Evolutionary conservation across 2,113 vertebrate species (phyloP), one percentile per base, ranked within the genome.

Genomic region (Theropithecus gelada): DNA sequence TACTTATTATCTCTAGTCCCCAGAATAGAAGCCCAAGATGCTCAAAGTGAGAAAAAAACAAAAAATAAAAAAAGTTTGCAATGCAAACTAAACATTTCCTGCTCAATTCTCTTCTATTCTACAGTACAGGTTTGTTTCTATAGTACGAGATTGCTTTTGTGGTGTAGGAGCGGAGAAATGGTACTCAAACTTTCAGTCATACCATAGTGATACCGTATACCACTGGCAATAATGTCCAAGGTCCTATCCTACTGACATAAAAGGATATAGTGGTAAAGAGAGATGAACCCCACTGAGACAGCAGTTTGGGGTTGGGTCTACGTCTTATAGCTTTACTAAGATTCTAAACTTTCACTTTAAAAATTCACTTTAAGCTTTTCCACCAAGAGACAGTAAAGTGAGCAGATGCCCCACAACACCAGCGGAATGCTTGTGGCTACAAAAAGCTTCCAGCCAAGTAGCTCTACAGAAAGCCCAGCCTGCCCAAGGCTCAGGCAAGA

Each of bases 341-440:
- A 96, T 66, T 92, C 43, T 90, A 90, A 88, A 73, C 35, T 97
- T 89, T 85, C 72, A 81, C 35, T 68, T 14, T 80, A 95, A 96
- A 90, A 85, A 61, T 61, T 87, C 48, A 80, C 25, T 81, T 94
- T 50, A 57, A 88, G 38, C 3, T 79, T 72, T 83, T 88, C 91
- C n/a, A 11, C 48, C 12, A 61, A 93, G 73, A 93, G 9, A 96
- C 64, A 96, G 78, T 57, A 88, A 94, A 85, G 38, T 43, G 11
- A 82, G 32, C 38, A 91, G 86, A 73, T 73, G 2, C 35, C 12
- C 40, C 72, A 35, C 55, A 59, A 80, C 43, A 6, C n/a, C 3
- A 66, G 27, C 88, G 30, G 38, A 89, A 88, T 92, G 23, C 25
- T 94, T 96, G 93, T 52, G 68, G 16, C n/a, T 93, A 83, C 64